Percentiles rank a stretch among this genome's conserved stretches.
Conservation (phyloP, 2,888 invertebrate genomes). For the Drepanosiphum platanoidis region DNA sequence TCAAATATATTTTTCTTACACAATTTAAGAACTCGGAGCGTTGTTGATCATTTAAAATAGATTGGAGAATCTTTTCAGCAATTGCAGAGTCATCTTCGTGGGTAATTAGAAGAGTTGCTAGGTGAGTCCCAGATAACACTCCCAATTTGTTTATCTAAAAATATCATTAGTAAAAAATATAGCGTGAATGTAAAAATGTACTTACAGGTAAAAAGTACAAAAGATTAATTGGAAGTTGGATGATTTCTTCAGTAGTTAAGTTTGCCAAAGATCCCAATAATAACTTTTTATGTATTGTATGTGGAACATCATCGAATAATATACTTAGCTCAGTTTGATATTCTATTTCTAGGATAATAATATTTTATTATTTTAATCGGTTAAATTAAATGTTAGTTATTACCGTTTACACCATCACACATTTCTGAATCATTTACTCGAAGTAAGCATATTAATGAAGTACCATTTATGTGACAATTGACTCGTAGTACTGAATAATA, state of each 20-base stretch:
- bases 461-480: not conserved
- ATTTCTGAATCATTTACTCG: slow-evolving; percentile 5
- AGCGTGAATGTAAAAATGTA: not conserved
- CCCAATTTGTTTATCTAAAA: slow-evolving; percentile 41
- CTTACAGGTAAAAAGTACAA: slow-evolving; percentile 53
- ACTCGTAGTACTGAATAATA: not conserved
- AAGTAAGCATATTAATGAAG: slow-evolving; percentile 8
- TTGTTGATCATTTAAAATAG: slow-evolving; percentile 35
- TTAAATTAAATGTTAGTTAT: not conserved
- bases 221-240: slow-evolving; percentile 13
- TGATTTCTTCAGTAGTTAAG: slow-evolving; percentile 37
- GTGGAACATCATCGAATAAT: slow-evolving; percentile 21
- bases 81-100: slow-evolving; percentile 16
- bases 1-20: slow-evolving; percentile 14
- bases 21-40: slow-evolving; percentile 36
- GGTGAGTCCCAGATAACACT: slow-evolving; percentile 3
- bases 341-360: not conserved
- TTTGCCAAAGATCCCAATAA: slow-evolving; percentile 6
- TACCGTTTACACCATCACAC: slow-evolving; percentile 30
- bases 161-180: not conserved
- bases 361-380: not conserved
- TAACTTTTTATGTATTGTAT: not conserved
- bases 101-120: slow-evolving; percentile 8
- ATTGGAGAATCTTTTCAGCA: slow-evolving; percentile 44
- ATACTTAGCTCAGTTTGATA: slow-evolving; percentile 2